These are phyloP conservation scores for Proteles cristata DNA, from an alignment of 2,113 vertebrate species.

Conservation along the genomic window DNA sequence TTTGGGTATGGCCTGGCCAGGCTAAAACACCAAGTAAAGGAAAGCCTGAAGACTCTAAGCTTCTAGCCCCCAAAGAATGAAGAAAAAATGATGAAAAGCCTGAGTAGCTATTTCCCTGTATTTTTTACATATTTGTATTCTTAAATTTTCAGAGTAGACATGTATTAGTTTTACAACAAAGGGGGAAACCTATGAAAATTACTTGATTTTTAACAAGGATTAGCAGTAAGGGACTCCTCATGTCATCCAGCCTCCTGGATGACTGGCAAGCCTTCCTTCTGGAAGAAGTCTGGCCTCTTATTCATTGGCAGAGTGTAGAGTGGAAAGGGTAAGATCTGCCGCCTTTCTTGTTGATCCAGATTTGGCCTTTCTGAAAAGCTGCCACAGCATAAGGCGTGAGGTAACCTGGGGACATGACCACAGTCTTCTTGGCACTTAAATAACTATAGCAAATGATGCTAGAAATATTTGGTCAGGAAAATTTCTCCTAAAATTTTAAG, in stretches of 20 bases:
- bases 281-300: not conserved
- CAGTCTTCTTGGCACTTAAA: slow-evolving; percentile 25
- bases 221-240: not conserved
- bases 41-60: not conserved
- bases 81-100: not conserved
- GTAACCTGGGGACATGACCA: slow-evolving; percentile 2
- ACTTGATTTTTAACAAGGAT: not conserved
- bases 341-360: not conserved
- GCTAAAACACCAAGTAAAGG: not conserved
- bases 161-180: not conserved
- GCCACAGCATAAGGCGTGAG: not conserved
- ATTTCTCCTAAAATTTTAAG: slow-evolving; percentile 24
- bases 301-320: not conserved
- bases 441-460: slow-evolving; percentile 36
- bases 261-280: not conserved
- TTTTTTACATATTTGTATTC: not conserved
- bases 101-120: not conserved
- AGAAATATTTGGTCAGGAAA: slow-evolving; percentile 45
- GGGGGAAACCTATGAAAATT: not conserved
- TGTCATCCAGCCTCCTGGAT: not conserved
- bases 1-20: not conserved
- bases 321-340: not conserved
- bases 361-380: not conserved
- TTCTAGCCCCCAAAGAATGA: not conserved
- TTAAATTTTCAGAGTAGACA: slow-evolving; percentile 29